Evolutionary conservation across 2,113 vertebrate genomes (phyloP), one percentile per base, ranked within the genome.

Genomic region (Chionomys nivalis): DNA sequence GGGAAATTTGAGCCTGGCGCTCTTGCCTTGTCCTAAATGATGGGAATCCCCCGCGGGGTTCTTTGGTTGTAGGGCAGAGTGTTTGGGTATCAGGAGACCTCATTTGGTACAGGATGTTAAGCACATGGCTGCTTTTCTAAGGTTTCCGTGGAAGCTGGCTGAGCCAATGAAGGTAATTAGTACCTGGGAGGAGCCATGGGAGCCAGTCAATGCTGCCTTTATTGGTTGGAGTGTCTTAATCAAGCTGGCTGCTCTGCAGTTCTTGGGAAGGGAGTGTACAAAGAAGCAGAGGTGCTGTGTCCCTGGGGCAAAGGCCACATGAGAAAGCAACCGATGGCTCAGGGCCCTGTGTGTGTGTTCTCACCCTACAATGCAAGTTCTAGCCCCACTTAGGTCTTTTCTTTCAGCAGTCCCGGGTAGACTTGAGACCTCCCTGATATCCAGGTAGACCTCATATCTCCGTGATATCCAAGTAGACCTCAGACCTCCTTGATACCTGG

Each of bases 111-210:
- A 91, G 73, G 77, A 90, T 86, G 58, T 89, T 76, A 42, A 90
- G 65, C 39, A 91, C 28, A 28, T 4, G 13, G 58, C 82, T 94
- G 63, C 39, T 65, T 94, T 83, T 87, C 76, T 82, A 91, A 93
- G 79, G 73, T 95, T 97, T 95, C 49, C 70, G 49, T 42, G 58
- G 89, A 91, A 96, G 92, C 52, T 58, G n/a, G 44, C 61, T 66
- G 81, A 92, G 70, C 83, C 17, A 0, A 21, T 52, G 36, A 58
- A 90, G 95, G 61, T 93, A 79, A 93, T 93, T 75, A 90, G 93
- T 44, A 92, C 90, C 88, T 92, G 13, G 8, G 58, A 85, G 58
- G 91, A 90, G 90, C 73, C 66, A 1, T 87, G n/a, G 52, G 44
- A 93, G 26, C 26, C n/a, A 49, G 76, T 33, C 78, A 87, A 49